Percentiles rank a stretch among this genome's conserved stretches.
These are phyloP conservation scores for Seriola quinqueradiata DNA, from an alignment of 2,113 vertebrate genomes.

Conservation along the genomic window DNA sequence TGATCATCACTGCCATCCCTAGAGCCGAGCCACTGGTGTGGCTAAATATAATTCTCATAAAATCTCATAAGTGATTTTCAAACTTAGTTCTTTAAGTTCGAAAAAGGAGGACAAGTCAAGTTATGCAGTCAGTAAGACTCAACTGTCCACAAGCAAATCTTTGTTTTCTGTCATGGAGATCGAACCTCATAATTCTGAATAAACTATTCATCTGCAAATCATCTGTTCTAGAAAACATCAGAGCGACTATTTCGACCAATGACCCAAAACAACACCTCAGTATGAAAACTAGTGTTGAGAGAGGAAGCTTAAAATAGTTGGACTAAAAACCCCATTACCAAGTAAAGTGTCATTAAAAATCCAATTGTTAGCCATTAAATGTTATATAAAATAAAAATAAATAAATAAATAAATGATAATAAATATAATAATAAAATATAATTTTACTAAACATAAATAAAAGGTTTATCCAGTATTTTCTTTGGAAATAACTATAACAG, in stretches of 20 bases:
- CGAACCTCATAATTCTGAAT: background rate
- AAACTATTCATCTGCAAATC: too few relatives aligned
- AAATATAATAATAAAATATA: too few relatives aligned
- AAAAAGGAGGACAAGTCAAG: background rate
- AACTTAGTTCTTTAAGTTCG: too few relatives aligned
- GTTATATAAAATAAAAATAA: too few relatives aligned
- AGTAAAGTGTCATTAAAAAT: background rate
- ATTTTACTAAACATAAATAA: too few relatives aligned
- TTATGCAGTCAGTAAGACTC: background rate
- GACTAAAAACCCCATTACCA: background rate
- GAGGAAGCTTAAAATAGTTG: background rate
- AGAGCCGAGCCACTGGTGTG: too few relatives aligned
- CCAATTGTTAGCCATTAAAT: background rate
- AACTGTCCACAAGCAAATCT: too few relatives aligned
- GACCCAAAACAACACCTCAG: background rate
- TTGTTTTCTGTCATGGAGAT: background rate
- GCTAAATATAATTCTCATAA: too few relatives aligned
- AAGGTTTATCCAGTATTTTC: background rate
- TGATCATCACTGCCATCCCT: too few relatives aligned
- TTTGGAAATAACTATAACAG: background rate
- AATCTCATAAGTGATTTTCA: too few relatives aligned
- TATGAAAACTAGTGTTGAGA: background rate
- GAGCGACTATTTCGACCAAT: background rate
- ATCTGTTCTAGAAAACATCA: background rate
- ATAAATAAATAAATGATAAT: too few relatives aligned